Conservation (phyloP, 2,797 vertebrate species). For the Gallinago nigripennis region DNA sequence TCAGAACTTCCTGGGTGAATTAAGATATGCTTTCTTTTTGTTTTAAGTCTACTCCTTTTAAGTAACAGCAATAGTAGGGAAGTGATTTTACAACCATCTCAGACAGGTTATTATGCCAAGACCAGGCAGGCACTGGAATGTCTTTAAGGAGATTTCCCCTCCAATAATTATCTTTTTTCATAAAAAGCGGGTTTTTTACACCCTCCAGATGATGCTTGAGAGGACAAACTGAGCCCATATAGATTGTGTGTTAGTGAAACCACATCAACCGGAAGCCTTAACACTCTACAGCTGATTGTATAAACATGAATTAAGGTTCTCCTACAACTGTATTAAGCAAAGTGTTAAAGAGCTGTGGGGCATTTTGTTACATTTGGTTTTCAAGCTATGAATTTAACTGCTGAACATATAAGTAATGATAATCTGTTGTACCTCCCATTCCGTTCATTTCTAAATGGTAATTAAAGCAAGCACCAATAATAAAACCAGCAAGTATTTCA, state of each 20-base stretch:
- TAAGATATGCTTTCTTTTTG: background rate
- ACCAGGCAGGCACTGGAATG: background rate
- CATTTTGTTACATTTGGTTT: constrained; percentile 56
- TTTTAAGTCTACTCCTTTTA: background rate
- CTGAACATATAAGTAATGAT: constrained; percentile 51
- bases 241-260: background rate
- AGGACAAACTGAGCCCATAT: constrained; percentile 12
- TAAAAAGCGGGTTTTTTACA: background rate
- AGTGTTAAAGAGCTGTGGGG: constrained; percentile 55
- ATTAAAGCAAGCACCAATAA: constrained; percentile 67
- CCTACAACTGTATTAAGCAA: constrained; percentile 54
- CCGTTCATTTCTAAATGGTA: constrained; percentile 56
- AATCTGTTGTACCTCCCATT: constrained; percentile 61
- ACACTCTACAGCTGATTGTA: constrained; percentile 23
- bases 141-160: background rate
- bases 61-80: background rate
- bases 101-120: background rate
- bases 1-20: background rate
- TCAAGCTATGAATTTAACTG: constrained; percentile 61
- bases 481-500: constrained; percentile 58
- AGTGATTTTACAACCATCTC: background rate
- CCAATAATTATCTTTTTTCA: background rate
- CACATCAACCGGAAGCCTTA: background rate
- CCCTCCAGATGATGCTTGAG: background rate
- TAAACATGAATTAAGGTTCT: constrained; percentile 63